Base-by-base conservation (phyloP, 1,140 invertebrate genomes). In the Sarcophaga bullata region DNA sequence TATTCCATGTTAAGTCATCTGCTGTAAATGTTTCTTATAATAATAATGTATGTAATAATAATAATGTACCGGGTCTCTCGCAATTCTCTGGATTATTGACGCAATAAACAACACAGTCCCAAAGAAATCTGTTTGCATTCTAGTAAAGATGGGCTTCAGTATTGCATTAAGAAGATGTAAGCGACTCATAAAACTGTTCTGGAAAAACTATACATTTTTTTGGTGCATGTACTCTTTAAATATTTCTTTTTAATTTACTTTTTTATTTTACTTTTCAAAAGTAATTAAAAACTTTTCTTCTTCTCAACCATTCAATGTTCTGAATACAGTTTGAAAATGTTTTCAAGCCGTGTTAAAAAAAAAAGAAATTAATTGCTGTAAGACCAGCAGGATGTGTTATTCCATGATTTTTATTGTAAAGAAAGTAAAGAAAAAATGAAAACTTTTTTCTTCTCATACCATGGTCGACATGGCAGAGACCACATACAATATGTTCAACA, bases 361-460 rank as follows among this genome's bases (percentile, higher is more conserved):
- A 37, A 37, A 37, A 37, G 4, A 68, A 68, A 68, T 68, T 68
- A 19, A 68, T 68, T 9, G 62, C 62, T 68, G 62, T n/a, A 68
- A 68, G 62, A 68, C 17, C 62, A 68, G 62, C n/a, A 68, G 62
- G 62, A 68, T 68, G 10, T 68, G 17, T 68, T 19, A 8, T 19
- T 5, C 62, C 17, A 68, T 68, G 62, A 68, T 8, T 68, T 68
- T 68, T 68, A 68, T 68, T 68, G 62, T 68, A 68, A 19, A 19
- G n/a, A 68, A 68, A 19, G 8, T 25, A 68, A 25, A 8, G n/a
- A 37, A 37, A 2, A 37, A 37, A 37, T 1, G 4, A 1, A 2
- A 37, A 37, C 25, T 37, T 68, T 68, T 68, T n/a, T 25, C 1
- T 62, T 15, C n/a, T 15, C 54, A 58, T 19, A 25, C 62, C 25